These are phyloP conservation scores for Propithecus perrieri DNA, from an alignment of 2,797 vertebrate genomes.

Conservation along the genomic window DNA sequence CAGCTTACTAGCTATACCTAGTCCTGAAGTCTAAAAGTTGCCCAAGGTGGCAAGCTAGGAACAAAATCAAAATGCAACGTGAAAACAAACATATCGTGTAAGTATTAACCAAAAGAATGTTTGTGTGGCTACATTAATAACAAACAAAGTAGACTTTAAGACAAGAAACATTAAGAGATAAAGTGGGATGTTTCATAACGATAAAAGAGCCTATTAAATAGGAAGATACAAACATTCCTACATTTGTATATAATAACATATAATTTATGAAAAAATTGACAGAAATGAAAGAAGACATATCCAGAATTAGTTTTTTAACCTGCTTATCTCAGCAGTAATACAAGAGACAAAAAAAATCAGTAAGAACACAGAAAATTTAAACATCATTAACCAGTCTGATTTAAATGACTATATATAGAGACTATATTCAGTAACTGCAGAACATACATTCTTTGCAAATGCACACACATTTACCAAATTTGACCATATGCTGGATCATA, in stretches of 20 bases:
- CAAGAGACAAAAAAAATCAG: not conserved
- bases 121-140: not conserved
- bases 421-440: not conserved
- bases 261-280: conserved; percentile 9
- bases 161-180: not conserved
- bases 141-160: not conserved
- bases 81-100: not conserved
- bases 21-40: not conserved
- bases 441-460: not conserved
- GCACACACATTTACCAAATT: not conserved
- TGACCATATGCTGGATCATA: not conserved
- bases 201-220: not conserved
- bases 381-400: not conserved
- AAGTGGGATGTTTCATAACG: not conserved
- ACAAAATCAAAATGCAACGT: conserved; percentile 40
- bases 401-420: not conserved
- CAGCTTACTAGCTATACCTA: not conserved
- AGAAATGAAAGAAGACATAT: not conserved
- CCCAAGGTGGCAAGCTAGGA: not conserved
- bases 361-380: not conserved
- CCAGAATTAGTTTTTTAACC: not conserved
- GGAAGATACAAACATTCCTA: not conserved
- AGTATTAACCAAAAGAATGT: not conserved
- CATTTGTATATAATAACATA: not conserved
- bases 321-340: not conserved